phyloP scores from a whole-genome alignment of 2,888 invertebrate genomes.

The Thysanoteuthis rhombus region DNA sequence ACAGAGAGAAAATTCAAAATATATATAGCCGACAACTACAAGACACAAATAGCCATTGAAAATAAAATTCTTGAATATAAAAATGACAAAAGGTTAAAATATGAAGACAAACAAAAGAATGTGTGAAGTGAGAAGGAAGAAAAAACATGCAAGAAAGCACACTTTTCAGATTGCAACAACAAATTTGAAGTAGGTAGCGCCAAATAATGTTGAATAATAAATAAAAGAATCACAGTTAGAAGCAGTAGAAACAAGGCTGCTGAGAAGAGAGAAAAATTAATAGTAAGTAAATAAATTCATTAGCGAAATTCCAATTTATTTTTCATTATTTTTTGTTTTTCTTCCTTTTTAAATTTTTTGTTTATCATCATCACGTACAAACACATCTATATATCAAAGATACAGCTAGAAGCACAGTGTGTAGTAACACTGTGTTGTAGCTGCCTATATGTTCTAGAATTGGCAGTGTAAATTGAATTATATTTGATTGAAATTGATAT shows the following conservation, averaged over 20 bases:
- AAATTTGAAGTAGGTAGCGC: constrained; percentile 12
- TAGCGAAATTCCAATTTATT: not conserved
- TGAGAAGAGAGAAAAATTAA: constrained; percentile 12
- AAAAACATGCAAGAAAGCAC: not conserved
- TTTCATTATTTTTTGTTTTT: not conserved
- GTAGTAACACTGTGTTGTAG: not conserved
- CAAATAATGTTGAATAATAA: not conserved
- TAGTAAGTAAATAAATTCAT: not conserved
- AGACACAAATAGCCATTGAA: not conserved
- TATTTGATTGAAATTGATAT: not conserved
- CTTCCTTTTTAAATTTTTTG: not conserved
- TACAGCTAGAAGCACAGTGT: not conserved
- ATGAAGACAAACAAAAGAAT: not conserved
- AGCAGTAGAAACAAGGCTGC: not conserved
- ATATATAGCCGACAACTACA: not conserved
- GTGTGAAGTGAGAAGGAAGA: not conserved
- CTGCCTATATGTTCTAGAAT: not conserved
- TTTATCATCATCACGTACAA: not conserved
- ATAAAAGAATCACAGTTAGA: not conserved
- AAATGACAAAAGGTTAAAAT: not conserved
- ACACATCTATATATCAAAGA: not conserved
- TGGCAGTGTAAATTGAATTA: not conserved
- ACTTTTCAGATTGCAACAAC: constrained; percentile 26
- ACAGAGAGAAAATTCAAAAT: not conserved
- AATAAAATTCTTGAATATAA: not conserved